Evolutionary conservation across 2,888 invertebrate species (phyloP), one percentile per base, ranked within the genome.

Genomic region (Latrodectus hesperus): DNA sequence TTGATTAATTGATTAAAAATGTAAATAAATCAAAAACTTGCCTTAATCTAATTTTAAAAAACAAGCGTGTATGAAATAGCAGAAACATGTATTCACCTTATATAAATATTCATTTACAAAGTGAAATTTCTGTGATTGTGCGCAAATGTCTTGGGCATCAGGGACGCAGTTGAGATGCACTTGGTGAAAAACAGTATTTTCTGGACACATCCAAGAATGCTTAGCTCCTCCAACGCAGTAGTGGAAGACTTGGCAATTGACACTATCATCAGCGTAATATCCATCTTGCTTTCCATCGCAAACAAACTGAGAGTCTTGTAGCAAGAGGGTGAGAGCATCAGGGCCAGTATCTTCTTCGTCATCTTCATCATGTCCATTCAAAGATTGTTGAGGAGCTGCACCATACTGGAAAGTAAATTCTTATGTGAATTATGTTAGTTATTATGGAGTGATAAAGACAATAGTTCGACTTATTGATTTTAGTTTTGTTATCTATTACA

Each of bases 91-190:
- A 79, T 64, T 89, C 3, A 97, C 96, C 91, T 96, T 95, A 94
- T 98, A 97, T 49, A 98, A 93, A 92, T 96, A 97, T 90, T 97
- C 97, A 92, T 98, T 98, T 90, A 98, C 97, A 92, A 97, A 96
- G 92, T 97, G 97, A 92, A 95, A 97, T 91, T 96, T 96, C 10
- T 96, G 95, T 0, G 97, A 97, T 92, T 96, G 96, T 91, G 96
- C 95, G 93, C 97, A 98, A 91, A 95, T 96, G 91, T 97, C 97
- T 86, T 95, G 95, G 51, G 95, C 95, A 8, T 97, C 96, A 6
- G 97, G 97, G 96, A 97, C 97, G 93, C 97, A 98, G 92, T 97
- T 97, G 89, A 98, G 93, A 92, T 98, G 97, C 16, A 97, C 96
- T 95, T 97, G 94, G 91, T 96, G 96, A 94, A 96, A 96, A 75